Base-by-base conservation (phyloP, 1,140 invertebrate species). In the Bombus confusus region DNA sequence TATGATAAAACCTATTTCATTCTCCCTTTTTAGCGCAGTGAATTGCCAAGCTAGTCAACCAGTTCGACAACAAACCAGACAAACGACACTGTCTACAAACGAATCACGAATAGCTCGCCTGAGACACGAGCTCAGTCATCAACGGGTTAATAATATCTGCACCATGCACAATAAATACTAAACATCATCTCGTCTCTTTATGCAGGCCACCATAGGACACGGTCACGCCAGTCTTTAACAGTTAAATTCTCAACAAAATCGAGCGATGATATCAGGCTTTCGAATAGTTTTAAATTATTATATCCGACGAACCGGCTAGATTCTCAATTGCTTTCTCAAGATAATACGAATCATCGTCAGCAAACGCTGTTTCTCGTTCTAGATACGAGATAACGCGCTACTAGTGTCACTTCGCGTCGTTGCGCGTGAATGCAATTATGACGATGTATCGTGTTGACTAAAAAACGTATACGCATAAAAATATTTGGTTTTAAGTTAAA, bases 401-500 rank as follows among this genome's bases (percentile, higher is more conserved):
- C 47, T 41, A 87, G 74, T 79, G 37, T 74, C 28, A 62, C 22
- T 83, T 83, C 25, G 64, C 25, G 59, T 15, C 22, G 75, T 76
- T 52, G 59, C 73, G 74, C 66, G n/a, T 37, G 9, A 74, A 71
- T 84, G 69, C 34, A 87, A 87, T 83, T 12, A 22, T 37, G 37
- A 39, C 2, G 59, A 47, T 59, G 22, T 25, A 37, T 31, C 34
- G 3, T 25, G 34, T 22, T 28, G 22, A 69, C 10, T 37, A 69
- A 22, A 66, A 22, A 18, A 31, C 4, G 6, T 34, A 31, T 52
- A 52, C 18, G 8, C 47, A 2, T 52, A 52, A 52, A 52, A 52
- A 52, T 52, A 52, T 52, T 22, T 52, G 47, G 6, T 22, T 52
- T 52, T 18, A 52, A 22, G 18, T 22, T 22, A 2, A 2, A 52